A percentile compares a stretch with the other conserved stretches of the same genome.
Evolutionary conservation across 2,888 invertebrate genomes (phyloP).

Genomic region (Erebia ligea): DNA sequence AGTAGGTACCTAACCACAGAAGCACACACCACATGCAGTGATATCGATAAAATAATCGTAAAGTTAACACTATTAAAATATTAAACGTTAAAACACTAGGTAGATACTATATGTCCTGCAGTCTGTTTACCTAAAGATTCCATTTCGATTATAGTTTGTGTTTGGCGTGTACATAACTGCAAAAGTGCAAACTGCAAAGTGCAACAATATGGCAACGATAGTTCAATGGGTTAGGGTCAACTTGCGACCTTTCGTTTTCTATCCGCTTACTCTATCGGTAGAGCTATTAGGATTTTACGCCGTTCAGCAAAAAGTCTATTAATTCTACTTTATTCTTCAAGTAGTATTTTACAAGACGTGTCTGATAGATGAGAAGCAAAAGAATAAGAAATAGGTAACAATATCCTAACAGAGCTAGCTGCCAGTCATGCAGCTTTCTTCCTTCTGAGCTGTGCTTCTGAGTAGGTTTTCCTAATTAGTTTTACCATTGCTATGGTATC

Average conservation of each 20-base stretch:
- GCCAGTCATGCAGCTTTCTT: too few species aligned
- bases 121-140: neutral
- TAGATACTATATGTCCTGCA: neutral
- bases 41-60: slow-evolving; percentile 18
- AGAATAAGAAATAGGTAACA: too few species aligned
- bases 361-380: too few species aligned
- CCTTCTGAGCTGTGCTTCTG: too few species aligned
- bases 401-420: too few species aligned
- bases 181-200: neutral
- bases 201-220: neutral
- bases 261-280: neutral
- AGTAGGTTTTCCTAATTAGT: too few species aligned
- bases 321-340: too few species aligned
- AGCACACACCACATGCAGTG: slow-evolving; percentile 1
- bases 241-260: slow-evolving; percentile 6
- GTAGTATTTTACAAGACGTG: too few species aligned
- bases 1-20: neutral
- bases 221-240: slow-evolving; percentile 2
- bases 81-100: neutral
- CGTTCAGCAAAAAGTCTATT: neutral
- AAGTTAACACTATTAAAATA: neutral
- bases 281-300: neutral
- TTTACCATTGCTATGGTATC: too few species aligned
- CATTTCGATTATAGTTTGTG: neutral
- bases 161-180: neutral